These are phyloP conservation scores for Eunapius fragilis DNA, from an alignment of 37 sponge, comb jelly and placozoan species.

Conservation along the genomic window DNA sequence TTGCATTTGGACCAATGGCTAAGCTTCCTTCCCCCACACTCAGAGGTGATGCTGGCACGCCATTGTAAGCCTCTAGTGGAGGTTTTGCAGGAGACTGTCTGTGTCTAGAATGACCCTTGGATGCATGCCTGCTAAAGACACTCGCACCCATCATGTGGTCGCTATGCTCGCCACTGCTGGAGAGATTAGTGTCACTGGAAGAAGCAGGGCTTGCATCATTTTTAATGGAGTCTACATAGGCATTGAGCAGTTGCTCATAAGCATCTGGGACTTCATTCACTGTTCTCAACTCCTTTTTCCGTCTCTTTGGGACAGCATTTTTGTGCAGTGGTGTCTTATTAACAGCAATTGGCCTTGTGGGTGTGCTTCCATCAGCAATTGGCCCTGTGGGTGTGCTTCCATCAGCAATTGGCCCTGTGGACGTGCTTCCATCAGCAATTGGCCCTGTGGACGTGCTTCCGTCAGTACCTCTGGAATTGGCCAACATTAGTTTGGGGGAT, in stretches of 20 bases:
- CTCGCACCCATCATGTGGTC: slow-evolving; percentile 35
- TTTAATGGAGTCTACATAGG: slow-evolving; percentile 9
- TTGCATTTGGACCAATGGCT: slow-evolving; percentile 67
- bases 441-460: not conserved
- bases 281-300: not conserved
- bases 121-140: slow-evolving; percentile 42
- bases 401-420: not conserved
- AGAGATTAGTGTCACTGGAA: slow-evolving; percentile 2
- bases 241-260: slow-evolving; percentile 2
- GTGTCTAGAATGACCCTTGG: not conserved
- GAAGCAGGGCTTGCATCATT: not conserved
- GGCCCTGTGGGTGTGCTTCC: not conserved
- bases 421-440: not conserved
- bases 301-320: not conserved
- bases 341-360: not conserved
- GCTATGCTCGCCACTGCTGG: not conserved
- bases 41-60: not conserved
- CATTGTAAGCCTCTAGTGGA: not conserved
- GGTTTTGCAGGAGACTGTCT: not conserved
- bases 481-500: not conserved
- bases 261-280: not conserved
- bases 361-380: not conserved
- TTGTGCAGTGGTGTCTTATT: not conserved
- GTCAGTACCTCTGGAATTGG: not conserved
- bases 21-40: slow-evolving; percentile 59